Base-by-base conservation (phyloP, 2,888 invertebrate genomes). In the Stenurella melanura region DNA sequence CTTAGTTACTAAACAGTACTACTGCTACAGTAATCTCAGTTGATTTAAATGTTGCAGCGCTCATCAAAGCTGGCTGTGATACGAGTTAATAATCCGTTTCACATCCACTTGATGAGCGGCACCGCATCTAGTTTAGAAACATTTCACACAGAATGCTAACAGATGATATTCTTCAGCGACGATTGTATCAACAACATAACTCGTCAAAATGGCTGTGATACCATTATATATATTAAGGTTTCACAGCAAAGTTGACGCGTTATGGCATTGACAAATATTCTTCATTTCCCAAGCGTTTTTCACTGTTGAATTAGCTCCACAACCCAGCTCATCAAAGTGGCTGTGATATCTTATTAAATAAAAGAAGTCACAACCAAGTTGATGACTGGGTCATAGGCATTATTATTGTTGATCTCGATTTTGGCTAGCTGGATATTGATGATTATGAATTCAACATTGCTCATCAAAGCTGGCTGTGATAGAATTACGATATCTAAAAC, bases 41-140 rank as follows among this genome's bases (percentile, higher is more conserved):
- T 66, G 67, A 56, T 21, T 72, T 80, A 82, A 84, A 88, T 89
- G 89, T 88, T 90, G 90, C 90, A 90, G 86, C 95, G 96, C 96
- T 97, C 96, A 96, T 96, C 96, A 97, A 97, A 97, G 97, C 97
- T 97, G 96, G 96, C 97, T 97, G 97, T 96, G 96, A 97, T 97
- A 96, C 96, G 96, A 92, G 86, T 85, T 87, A 86, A 88, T 89
- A 85, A 86, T 88, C 93, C 96, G 96, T 93, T 94, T 93, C 91
- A 96, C 96, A 96, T 91, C 95, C 96, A 96, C 95, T 95, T 96
- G 95, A 96, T 93, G 96, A 96, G 96, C 91, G 92, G 90, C 91
- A 91, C 91, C 79, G 76, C 81, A 81, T 78, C 75, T 78, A 76
- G 54, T 54, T 19, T 63, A 38, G 11, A 60, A n/a, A 15, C 19